Evolutionary conservation across 1,140 invertebrate species (phyloP).

Genomic region (Temnothorax nylanderi): DNA sequence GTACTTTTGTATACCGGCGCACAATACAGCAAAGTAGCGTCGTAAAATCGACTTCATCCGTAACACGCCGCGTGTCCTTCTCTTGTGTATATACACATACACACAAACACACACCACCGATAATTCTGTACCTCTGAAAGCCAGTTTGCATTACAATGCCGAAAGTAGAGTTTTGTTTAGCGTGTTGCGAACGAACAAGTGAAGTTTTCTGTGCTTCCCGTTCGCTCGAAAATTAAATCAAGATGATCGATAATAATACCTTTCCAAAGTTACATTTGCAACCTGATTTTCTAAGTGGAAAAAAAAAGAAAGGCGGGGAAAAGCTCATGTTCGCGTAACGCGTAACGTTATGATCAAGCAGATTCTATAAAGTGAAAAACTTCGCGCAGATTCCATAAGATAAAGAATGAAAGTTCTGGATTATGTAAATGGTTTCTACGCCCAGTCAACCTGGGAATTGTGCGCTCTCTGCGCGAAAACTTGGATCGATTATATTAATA

Average conservation of each 20-base stretch:
- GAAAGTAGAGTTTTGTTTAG: conserved; percentile 38
- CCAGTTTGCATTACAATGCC: conserved; percentile 39
- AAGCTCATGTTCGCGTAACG: conserved; percentile 29
- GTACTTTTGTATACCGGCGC: conserved; percentile 25
- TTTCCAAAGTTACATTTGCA: conserved; percentile 1
- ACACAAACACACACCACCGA: neutral
- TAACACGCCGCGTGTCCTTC: conserved; percentile 48
- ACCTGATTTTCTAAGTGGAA: conserved; percentile 28
- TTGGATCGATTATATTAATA: conserved; percentile 58
- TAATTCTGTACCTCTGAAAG: neutral
- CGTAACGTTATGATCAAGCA: conserved; percentile 44
- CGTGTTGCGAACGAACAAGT: neutral
- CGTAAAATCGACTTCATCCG: conserved; percentile 42
- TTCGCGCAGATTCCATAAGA: conserved; percentile 44
- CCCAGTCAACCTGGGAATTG: conserved; percentile 55
- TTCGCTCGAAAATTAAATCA: conserved; percentile 14
- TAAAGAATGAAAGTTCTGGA: conserved; percentile 56
- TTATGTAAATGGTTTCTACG: conserved; percentile 56
- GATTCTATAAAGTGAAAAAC: conserved; percentile 56
- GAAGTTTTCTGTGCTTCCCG: neutral
- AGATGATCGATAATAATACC: conserved; percentile 20
- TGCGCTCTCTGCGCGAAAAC: conserved; percentile 15
- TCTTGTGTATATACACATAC: neutral
- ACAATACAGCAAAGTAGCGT: conserved; percentile 30
- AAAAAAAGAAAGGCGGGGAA: neutral